Base-by-base conservation (phyloP, 2,113 vertebrate species). In the Barbus barbus region DNA sequence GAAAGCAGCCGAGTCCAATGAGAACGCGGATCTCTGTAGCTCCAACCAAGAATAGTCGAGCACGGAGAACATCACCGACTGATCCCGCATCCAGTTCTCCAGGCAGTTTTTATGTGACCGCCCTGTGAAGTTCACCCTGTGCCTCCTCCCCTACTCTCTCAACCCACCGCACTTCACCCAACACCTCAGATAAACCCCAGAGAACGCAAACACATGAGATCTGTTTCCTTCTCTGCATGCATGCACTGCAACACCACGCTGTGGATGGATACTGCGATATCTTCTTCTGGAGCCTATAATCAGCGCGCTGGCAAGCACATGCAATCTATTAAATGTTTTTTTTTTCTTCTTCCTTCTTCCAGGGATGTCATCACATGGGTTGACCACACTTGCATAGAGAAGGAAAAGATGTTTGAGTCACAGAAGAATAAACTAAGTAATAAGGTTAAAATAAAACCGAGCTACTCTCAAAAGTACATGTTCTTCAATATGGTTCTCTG, bases 61-160 rank as follows among this genome's bases (percentile, higher is more conserved):
- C 81, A 75, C 83, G 84, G 81, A 84, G 82, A 86, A 86, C 85
- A 79, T 90, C 89, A 87, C 82, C 91, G 90, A 93, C 86, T 94
- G 94, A 92, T 93, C 92, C 87, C 90, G 91, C 92, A 93, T 93
- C 92, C 90, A 86, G 85, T 88, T 89, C 86, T 90, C 87, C 88
- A 86, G 86, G 90, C 91, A 90, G 91, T 92, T 94, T 94, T 94
- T 94, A 94, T 94, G 93, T 90, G 91, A 93, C 92, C 94, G 92
- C 93, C 93, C 93, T 91, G 90, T 92, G 91, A 89, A 89, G 89
- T 86, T 88, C n/a, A n/a, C n/a, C 88, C 85, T 84, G 81, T 89
- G 86, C 92, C 91, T 91, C 90, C 89, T 90, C 90, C 85, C 78
- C 76, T 81, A 41, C 78, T 81, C 82, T 88, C 84, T 88, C 85